Evolutionary conservation across 2,113 vertebrate species (phyloP).

Genomic region (Ophthalmolycus amberensis): DNA sequence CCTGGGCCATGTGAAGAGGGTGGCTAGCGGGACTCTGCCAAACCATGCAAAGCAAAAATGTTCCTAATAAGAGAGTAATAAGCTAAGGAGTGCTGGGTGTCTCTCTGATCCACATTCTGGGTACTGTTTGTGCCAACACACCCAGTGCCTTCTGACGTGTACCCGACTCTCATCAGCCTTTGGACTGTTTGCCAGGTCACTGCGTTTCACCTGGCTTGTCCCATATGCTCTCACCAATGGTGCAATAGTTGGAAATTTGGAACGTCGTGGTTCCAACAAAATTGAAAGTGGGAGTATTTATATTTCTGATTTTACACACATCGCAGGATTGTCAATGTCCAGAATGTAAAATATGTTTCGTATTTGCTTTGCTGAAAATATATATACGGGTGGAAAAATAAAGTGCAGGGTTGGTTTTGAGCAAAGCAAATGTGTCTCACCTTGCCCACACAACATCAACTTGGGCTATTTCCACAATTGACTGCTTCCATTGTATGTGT

Average conservation of each 20-base stretch:
- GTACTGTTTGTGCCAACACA: constrained; percentile 75
- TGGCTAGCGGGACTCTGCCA: constrained; percentile 78
- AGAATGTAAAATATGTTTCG: constrained; percentile 38
- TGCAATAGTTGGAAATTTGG: constrained; percentile 63
- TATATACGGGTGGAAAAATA: constrained; percentile 25
- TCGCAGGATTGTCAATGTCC: constrained; percentile 10
- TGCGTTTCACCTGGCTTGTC: constrained; percentile 73
- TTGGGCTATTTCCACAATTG: constrained; percentile 72
- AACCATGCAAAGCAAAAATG: constrained; percentile 81
- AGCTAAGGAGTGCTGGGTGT: constrained; percentile 77
- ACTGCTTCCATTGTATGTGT: constrained; percentile 75
- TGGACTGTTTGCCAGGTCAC: constrained; percentile 72
- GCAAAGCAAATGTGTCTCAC: constrained; percentile 67
- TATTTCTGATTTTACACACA: constrained; percentile 53
- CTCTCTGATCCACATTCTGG: constrained; percentile 76
- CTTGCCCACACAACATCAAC: constrained; percentile 71
- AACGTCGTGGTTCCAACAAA: constrained; percentile 42
- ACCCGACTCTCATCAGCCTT: constrained; percentile 61
- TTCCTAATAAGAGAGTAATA: constrained; percentile 84
- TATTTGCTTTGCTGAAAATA: constrained; percentile 32
- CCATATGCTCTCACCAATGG: constrained; percentile 71
- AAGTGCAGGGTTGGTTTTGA: constrained; percentile 46
- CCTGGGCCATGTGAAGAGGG: constrained; percentile 79
- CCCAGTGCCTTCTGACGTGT: constrained; percentile 74
- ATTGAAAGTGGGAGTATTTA: constrained; percentile 42